Conservation (phyloP, 2,888 invertebrate genomes). For the Eucriotettix oculatus region DNA sequence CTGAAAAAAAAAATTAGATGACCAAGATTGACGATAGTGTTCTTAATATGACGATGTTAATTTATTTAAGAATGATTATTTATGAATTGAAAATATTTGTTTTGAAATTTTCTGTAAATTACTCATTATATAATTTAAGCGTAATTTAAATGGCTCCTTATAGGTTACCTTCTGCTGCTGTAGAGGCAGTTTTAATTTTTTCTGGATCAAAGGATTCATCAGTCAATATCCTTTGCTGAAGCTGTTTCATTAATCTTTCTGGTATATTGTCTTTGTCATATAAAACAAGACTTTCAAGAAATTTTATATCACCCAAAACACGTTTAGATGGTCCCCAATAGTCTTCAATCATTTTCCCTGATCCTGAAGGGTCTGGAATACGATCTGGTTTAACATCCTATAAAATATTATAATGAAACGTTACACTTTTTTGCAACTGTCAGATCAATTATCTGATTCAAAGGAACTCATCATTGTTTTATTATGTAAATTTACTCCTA, state of each 20-base stretch:
- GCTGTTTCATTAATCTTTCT: slow-evolving; percentile 61
- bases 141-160: background rate
- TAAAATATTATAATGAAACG: background rate
- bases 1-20: slow-evolving; percentile 20
- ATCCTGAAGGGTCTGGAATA: slow-evolving; percentile 63
- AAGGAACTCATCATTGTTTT: no score
- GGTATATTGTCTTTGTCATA: slow-evolving; percentile 92
- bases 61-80: no score
- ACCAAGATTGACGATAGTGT: no score
- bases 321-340: slow-evolving; percentile 87
- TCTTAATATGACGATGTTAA: no score
- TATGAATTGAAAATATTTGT: no score
- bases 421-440: no score
- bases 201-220: slow-evolving; percentile 86
- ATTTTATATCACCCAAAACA: slow-evolving; percentile 77
- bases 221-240: slow-evolving; percentile 60
- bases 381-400: slow-evolving; percentile 78
- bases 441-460: no score
- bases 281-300: slow-evolving; percentile 68
- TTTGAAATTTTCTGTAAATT: no score
- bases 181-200: slow-evolving; percentile 71
- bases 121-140: background rate
- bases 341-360: slow-evolving; percentile 70
- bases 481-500: no score
- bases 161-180: slow-evolving; percentile 65